Base-by-base conservation (phyloP, 2,113 vertebrate genomes). In the Xerus inauris region DNA sequence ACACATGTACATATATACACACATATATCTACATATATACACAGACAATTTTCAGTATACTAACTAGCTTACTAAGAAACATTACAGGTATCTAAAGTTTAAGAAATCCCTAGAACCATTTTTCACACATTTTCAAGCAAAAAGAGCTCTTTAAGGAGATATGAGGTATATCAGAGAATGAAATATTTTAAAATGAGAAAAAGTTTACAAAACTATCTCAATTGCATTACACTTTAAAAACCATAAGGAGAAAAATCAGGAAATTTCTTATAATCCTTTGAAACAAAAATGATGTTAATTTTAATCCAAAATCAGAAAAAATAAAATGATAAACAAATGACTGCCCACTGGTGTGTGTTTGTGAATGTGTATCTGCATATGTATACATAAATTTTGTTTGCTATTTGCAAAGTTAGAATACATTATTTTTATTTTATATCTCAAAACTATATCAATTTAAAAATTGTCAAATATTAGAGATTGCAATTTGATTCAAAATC, bases 361-460 rank as follows among this genome's bases (percentile, higher is more conserved):
- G 64, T 65, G 30, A 32, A 14, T 65, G 30, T 65, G 30, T 65
- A 30, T 64, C 26, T 30, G 62, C 11, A 7, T 67, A 19, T 69
- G 65, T 69, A n/a, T n/a, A 2, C 13, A n/a, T n/a, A 69, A 67
- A 16, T 67, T n/a, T 69, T 72, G 6, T 35, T 12, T 81, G 26
- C 20, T 83, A 30, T 65, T 67, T 87, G 9, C 30, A 80, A 72
- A 76, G 28, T 64, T 79, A 95, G 35, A 79, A 40, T 40, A 77
- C 88, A 65, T 77, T 42, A 51, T 62, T 88, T 88, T 88, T 76
- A 93, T 42, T 96, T 94, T 84, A 51, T 71, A 67, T 8, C 16
- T 91, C 5, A 85, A 96, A 89, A 65, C 91, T 54, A 42, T 32
- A 49, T 76, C 40, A 91, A 19, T 84, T 96, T 86, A 67, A 94